Evolutionary conservation across 2,113 vertebrate genomes (phyloP).

Genomic region (Bufo gargarizans): DNA sequence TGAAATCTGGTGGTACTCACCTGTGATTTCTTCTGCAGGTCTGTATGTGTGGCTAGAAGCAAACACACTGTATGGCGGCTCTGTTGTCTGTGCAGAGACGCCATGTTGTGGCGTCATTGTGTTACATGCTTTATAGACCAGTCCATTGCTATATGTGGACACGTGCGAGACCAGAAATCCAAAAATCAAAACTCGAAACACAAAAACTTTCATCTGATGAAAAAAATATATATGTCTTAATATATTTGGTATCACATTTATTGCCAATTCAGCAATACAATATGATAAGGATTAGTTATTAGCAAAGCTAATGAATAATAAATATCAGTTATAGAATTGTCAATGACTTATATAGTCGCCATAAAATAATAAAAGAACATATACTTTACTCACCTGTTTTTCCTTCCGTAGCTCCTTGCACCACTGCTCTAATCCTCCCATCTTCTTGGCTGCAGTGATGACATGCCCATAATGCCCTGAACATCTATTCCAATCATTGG

Average conservation of each 20-base stretch:
- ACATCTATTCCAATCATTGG: too few species aligned
- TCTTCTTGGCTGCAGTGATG: too few species aligned
- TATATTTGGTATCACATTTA: background rate
- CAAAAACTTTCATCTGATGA: slow-evolving; percentile 12
- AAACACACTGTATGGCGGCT: slow-evolving; percentile 54
- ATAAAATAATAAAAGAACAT: too few species aligned
- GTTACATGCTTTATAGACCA: slow-evolving; percentile 9
- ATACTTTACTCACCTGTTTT: too few species aligned
- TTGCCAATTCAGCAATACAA: background rate
- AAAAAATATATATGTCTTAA: background rate
- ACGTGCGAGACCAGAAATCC: slow-evolving; percentile 8
- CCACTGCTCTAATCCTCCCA: too few species aligned
- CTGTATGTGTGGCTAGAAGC: slow-evolving; percentile 49
- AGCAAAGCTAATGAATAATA: too few species aligned
- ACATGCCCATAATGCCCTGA: too few species aligned
- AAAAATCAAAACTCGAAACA: background rate
- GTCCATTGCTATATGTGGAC: slow-evolving; percentile 41
- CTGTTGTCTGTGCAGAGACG: background rate
- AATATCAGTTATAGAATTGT: too few species aligned
- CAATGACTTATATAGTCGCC: too few species aligned
- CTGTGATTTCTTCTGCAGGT: slow-evolving; percentile 59
- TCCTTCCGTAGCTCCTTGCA: too few species aligned
- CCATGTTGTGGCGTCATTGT: slow-evolving; percentile 44
- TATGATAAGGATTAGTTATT: background rate
- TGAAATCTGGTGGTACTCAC: slow-evolving; percentile 14